Evolutionary conservation across 2,113 vertebrate species (phyloP).

Genomic region (Hippocampus abdominalis): DNA sequence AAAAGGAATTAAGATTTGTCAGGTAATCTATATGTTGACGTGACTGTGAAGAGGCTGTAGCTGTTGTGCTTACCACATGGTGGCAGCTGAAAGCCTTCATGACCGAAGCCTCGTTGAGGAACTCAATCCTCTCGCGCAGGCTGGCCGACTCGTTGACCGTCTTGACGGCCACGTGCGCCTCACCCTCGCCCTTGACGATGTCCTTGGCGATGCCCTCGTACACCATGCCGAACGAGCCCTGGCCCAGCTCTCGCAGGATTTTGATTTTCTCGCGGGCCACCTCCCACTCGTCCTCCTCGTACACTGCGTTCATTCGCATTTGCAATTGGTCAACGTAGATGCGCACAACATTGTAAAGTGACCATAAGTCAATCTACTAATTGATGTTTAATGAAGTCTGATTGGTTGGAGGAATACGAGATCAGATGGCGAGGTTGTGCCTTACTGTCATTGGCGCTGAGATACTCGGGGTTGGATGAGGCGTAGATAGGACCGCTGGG

Average conservation of each 20-base stretch:
- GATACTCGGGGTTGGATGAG: slow-evolving; percentile 93
- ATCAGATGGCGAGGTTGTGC: too few relatives aligned
- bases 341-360: neutral
- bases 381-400: too few relatives aligned
- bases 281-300: slow-evolving; percentile 95
- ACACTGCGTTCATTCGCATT: slow-evolving; percentile 69
- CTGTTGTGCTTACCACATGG: slow-evolving; percentile 82
- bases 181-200: slow-evolving; percentile 85
- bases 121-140: slow-evolving; percentile 92
- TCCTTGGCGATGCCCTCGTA: slow-evolving; percentile 92
- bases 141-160: slow-evolving; percentile 93
- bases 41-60: neutral
- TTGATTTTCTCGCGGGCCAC: slow-evolving; percentile 88
- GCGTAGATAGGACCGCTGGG: slow-evolving; percentile 89
- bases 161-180: slow-evolving; percentile 87
- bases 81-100: slow-evolving; percentile 98
- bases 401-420: too few relatives aligned
- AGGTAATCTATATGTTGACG: too few relatives aligned
- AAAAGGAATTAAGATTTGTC: too few relatives aligned
- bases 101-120: slow-evolving; percentile 94
- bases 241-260: slow-evolving; percentile 87
- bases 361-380: too few relatives aligned
- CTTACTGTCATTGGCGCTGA: slow-evolving; percentile 91
- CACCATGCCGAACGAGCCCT: slow-evolving; percentile 97
- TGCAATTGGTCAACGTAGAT: neutral